phyloP scores from a whole-genome alignment of 1,140 invertebrate species.

The Calliopsis andreniformis region DNA sequence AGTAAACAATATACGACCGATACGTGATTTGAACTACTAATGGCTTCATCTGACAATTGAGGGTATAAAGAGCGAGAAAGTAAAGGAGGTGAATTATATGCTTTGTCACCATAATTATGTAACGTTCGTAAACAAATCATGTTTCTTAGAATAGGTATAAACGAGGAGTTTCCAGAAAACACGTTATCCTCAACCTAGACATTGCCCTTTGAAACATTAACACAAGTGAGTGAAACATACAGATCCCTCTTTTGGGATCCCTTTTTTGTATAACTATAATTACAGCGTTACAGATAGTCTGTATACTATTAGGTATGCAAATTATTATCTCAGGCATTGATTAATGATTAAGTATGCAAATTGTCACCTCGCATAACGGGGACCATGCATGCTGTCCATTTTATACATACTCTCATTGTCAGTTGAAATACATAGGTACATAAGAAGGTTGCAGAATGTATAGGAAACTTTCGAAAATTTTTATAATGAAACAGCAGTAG shows the following conservation, averaged over 20 bases:
- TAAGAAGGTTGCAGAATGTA: background rate
- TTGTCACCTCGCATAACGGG: constrained; percentile 5
- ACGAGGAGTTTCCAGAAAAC: background rate
- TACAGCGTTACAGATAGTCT: background rate
- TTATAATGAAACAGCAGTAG: constrained; percentile 18
- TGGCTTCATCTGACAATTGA: constrained; percentile 34
- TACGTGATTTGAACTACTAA: constrained; percentile 40
- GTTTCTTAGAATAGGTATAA: background rate
- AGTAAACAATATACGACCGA: constrained; percentile 27
- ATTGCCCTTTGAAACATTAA: background rate
- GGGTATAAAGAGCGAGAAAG: background rate
- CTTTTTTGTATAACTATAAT: background rate
- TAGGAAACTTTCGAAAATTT: constrained; percentile 2
- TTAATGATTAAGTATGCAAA: constrained; percentile 33
- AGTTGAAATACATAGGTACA: background rate
- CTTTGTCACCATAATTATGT: constrained; percentile 7
- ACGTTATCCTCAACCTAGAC: background rate
- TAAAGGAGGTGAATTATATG: constrained; percentile 12
- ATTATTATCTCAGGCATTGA: background rate
- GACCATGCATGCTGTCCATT: background rate
- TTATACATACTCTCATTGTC: background rate
- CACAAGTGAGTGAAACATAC: background rate
- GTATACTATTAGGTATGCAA: background rate
- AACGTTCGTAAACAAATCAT: constrained; percentile 9
- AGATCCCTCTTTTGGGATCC: background rate